Evolutionary conservation across 2,797 vertebrate genomes (phyloP).

Genomic region (Anolis apletophallus): DNA sequence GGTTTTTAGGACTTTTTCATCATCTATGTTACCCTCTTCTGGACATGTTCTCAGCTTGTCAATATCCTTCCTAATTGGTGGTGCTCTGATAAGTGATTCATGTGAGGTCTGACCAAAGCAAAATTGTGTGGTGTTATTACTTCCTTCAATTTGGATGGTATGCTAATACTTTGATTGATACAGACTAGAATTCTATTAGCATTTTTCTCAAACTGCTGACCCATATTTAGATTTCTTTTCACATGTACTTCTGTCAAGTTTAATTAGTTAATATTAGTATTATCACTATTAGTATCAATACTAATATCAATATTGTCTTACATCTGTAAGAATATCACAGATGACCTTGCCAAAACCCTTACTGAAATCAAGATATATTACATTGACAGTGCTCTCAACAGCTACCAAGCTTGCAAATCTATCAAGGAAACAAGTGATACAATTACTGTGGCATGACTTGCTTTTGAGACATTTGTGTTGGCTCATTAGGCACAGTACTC

Average conservation of each 20-base stretch:
- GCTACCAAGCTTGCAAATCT: too few relatives aligned
- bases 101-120: neutral
- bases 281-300: too few relatives aligned
- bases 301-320: too few relatives aligned
- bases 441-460: too few relatives aligned
- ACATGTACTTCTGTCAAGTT: neutral
- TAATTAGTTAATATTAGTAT: too few relatives aligned
- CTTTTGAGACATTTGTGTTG: too few relatives aligned
- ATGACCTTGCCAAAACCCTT: too few relatives aligned
- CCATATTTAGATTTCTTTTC: neutral
- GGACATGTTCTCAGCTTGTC: neutral
- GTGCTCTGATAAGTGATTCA: neutral
- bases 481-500: too few relatives aligned
- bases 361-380: too few relatives aligned
- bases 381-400: too few relatives aligned
- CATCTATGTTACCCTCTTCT: neutral
- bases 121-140: neutral
- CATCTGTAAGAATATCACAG: too few relatives aligned
- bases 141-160: neutral
- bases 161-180: neutral
- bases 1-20: neutral
- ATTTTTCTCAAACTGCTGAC: neutral
- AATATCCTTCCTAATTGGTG: neutral
- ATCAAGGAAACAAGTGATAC: too few relatives aligned
- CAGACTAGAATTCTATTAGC: neutral